phyloP scores from a whole-genome alignment of 1,140 invertebrate genomes.

The Pseudomyrmex gracilis region DNA sequence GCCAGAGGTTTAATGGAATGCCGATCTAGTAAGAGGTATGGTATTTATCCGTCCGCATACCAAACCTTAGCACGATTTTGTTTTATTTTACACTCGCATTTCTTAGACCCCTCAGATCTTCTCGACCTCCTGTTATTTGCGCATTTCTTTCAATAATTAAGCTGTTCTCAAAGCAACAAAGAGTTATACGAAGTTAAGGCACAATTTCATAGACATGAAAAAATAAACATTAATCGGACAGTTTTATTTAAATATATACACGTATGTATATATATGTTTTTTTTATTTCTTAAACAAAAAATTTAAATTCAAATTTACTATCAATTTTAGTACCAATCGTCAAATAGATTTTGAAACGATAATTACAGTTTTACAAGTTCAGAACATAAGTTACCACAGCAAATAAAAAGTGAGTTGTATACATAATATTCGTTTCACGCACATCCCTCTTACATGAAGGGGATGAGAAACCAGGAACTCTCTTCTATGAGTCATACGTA shows the following conservation, averaged over 20 bases:
- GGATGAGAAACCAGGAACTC: slow-evolving; percentile 48
- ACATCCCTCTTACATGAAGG: slow-evolving; percentile 9
- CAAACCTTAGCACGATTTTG: slow-evolving; percentile 63
- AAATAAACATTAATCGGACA: not conserved
- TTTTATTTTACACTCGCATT: slow-evolving; percentile 62
- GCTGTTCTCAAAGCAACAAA: not conserved
- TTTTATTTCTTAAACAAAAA: not conserved
- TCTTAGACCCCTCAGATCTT: not conserved
- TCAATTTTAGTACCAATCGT: not conserved
- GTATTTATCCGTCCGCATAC: slow-evolving; percentile 75
- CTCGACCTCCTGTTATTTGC: slow-evolving; percentile 6
- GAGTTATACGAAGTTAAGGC: not conserved
- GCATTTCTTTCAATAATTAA: slow-evolving; percentile 18
- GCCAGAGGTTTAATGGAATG: slow-evolving; percentile 72
- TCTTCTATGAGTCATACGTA: slow-evolving; percentile 67
- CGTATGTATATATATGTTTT: no score
- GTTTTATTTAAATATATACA: no score
- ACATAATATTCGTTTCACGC: slow-evolving; percentile 21
- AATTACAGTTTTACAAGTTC: not conserved
- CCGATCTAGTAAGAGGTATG: slow-evolving; percentile 77
- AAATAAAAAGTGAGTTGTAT: not conserved
- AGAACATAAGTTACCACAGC: not conserved
- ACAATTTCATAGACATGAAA: not conserved
- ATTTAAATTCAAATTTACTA: not conserved
- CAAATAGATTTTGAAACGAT: no score